phyloP scores from a whole-genome alignment of 2,113 vertebrate species.

The Atractosteus spatula region DNA sequence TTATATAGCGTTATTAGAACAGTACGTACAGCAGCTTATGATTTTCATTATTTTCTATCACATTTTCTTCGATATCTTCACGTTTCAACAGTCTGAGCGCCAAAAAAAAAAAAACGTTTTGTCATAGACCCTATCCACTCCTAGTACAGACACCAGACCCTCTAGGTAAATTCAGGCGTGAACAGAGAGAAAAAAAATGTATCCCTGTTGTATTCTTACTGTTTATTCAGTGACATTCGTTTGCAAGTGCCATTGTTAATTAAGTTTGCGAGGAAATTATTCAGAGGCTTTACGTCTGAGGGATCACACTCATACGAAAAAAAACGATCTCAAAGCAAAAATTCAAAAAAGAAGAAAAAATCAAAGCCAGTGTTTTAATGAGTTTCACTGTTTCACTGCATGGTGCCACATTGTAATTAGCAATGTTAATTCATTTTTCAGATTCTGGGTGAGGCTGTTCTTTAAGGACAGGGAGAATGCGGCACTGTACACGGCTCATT shows the following conservation, averaged over 20 bases:
- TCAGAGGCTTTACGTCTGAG: neutral
- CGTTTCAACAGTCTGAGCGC: too few relatives aligned
- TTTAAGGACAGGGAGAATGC: neutral
- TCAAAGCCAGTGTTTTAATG: constrained; percentile 25
- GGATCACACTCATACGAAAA: neutral
- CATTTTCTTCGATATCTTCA: too few relatives aligned
- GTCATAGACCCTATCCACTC: too few relatives aligned
- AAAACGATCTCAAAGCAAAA: neutral
- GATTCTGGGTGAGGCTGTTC: neutral
- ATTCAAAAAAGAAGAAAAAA: neutral
- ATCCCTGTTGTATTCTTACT: neutral
- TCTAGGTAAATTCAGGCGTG: too few relatives aligned
- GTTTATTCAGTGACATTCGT: neutral
- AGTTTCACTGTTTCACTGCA: constrained; percentile 37
- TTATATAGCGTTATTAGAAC: too few relatives aligned
- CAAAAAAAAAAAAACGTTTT: too few relatives aligned
- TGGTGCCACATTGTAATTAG: constrained; percentile 44
- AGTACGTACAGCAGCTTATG: too few relatives aligned
- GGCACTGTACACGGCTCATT: neutral
- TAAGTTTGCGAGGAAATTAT: neutral
- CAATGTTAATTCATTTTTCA: constrained; percentile 13
- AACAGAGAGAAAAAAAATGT: too few relatives aligned
- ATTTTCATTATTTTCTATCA: too few relatives aligned
- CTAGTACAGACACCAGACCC: too few relatives aligned
- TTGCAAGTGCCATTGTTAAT: neutral